Evolutionary conservation across 2,888 invertebrate species (phyloP).

Genomic region (Ceraclea dissimilis): DNA sequence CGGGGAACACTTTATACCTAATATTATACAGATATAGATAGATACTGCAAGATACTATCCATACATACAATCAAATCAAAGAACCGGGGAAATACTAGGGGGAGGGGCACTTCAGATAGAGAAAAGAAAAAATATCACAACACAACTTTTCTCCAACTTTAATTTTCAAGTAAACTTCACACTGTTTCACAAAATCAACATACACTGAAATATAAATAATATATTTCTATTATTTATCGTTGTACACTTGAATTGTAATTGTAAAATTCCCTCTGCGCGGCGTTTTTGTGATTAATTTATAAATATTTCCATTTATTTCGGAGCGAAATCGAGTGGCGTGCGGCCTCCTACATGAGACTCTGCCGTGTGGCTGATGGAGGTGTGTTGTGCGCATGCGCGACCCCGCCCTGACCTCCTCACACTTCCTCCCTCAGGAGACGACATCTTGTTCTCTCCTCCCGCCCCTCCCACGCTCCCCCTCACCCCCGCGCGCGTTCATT

Average conservation of each 20-base stretch:
- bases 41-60: no score
- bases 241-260: neutral
- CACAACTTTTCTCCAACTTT: no score
- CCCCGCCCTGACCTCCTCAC: slow-evolving; percentile 21
- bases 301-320: neutral
- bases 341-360: slow-evolving; percentile 34
- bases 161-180: no score
- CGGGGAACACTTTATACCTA: no score
- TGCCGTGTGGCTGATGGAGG: slow-evolving; percentile 37
- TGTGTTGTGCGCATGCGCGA: slow-evolving; percentile 28
- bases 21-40: no score
- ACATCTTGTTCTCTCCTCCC: slow-evolving; percentile 12
- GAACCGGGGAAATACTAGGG: no score
- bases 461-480: slow-evolving; percentile 7
- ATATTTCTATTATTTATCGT: no score
- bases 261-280: neutral
- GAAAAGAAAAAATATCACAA: no score
- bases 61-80: no score
- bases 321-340: slow-evolving; percentile 21
- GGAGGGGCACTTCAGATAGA: no score
- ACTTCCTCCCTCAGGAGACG: slow-evolving; percentile 12
- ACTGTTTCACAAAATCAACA: no score
- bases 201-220: no score
- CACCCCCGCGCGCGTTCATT: slow-evolving; percentile 10
- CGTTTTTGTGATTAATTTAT: neutral